Evolutionary conservation across 2,113 vertebrate genomes (phyloP), one percentile per base, ranked within the genome.

Genomic region (Corynorhinus townsendii): DNA sequence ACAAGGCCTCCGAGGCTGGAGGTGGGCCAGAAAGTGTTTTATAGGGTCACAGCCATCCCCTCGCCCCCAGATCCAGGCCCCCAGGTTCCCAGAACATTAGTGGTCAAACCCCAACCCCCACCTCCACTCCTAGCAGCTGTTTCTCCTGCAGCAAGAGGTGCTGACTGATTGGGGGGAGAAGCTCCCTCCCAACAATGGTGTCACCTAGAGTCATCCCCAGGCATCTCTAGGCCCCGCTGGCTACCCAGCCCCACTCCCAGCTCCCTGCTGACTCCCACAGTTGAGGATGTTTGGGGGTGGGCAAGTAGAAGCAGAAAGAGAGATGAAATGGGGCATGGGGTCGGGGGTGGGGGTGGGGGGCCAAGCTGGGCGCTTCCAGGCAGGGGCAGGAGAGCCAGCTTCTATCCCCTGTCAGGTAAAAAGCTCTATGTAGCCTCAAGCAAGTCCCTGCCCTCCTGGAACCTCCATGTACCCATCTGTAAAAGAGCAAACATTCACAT

Each of bases 171-270:
- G 9, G 4, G 43, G 30, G 43, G 16, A 33, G 45, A 45, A 33
- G 43, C 69, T 91, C 73, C 82, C 0, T 11, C 89, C 59, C 20
- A 3, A 71, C 95, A 97, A 96, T 93, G 93, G 97, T 97, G 96
- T 97, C 97, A 95, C 95, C 97, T 97, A 91, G 96, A 97, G 86
- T 73, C 73, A 26, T 30, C 69, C 24, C 26, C 0, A n/a, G 82
- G 94, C 86, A 52, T 91, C 2, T 66, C 90, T 76, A 81, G 0
- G 71, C 3, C 17, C 89, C 7, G 38, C 79, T 9, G 56, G 40
- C 47, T 69, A 94, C 89, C 79, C 38, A 14, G 69, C 0, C 5
- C 52, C 64, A 87, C 2, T 54, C 8, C 2, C 92, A n/a, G 59
- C 56, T 28, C 33, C 40, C 72, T 7, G 38, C 5, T 6, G 9